Evolutionary conservation across 2,888 invertebrate species (phyloP).

Genomic region (Cephus pygmeus): DNA sequence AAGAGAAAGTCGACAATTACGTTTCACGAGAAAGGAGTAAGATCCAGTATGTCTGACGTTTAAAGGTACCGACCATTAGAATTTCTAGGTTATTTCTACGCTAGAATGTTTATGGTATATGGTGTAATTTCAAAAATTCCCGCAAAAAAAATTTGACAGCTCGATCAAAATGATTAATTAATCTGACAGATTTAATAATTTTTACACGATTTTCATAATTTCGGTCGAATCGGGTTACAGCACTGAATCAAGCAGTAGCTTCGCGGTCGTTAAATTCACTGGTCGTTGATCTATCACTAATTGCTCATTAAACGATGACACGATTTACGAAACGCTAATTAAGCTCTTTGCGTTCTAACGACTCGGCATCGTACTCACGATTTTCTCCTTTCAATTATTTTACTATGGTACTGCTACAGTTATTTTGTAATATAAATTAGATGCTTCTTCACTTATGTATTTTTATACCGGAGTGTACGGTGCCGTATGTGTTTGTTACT

Average conservation of each 20-base stretch:
- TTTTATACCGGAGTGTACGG: neutral
- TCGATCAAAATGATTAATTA: neutral
- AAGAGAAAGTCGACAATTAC: neutral
- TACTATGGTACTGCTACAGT: neutral
- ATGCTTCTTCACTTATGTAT: neutral
- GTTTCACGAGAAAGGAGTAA: neutral
- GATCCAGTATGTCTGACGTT: neutral
- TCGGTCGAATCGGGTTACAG: neutral
- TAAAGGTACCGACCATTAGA: neutral
- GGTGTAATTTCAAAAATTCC: neutral
- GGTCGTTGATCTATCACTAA: constrained; percentile 21
- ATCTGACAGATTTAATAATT: neutral
- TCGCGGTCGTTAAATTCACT: neutral
- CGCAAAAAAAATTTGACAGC: neutral
- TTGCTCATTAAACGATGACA: constrained; percentile 33
- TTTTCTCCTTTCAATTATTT: constrained; percentile 11
- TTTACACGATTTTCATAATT: neutral
- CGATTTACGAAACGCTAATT: constrained; percentile 20
- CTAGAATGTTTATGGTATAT: too few species aligned
- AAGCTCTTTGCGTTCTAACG: constrained; percentile 31
- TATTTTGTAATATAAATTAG: constrained; percentile 8
- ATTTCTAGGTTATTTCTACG: too few species aligned
- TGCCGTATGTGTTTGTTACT: neutral
- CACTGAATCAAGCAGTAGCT: neutral
- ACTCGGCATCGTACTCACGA: constrained; percentile 27